Conservation (phyloP, 2,113 vertebrate species). For the Antigone vipio region DNA sequence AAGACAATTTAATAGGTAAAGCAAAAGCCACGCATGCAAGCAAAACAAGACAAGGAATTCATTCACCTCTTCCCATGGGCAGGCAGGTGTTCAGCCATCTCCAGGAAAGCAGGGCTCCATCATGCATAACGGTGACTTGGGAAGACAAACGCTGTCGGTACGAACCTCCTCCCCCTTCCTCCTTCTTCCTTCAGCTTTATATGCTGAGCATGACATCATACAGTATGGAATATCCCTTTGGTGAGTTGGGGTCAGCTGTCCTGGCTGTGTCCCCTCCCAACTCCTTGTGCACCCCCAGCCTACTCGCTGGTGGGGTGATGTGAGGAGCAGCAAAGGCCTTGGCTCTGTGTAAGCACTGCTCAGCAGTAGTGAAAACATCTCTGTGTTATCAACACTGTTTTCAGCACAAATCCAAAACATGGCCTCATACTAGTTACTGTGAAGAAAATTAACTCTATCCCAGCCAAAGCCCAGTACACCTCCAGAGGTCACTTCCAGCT, state of each 20-base stretch:
- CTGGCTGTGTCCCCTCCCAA: not conserved
- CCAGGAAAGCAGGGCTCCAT: not conserved
- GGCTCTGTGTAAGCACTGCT: not conserved
- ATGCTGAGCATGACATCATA: not conserved
- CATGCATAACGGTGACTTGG: fast-evolving
- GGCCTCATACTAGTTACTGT: fast-evolving
- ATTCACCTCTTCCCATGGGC: not conserved
- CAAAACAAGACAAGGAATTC: not conserved
- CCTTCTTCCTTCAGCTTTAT: not conserved
- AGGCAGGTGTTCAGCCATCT: not conserved
- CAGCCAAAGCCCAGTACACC: not conserved
- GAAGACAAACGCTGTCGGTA: not conserved
- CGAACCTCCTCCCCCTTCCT: fast-evolving
- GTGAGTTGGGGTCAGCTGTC: not conserved
- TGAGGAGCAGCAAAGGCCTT: not conserved
- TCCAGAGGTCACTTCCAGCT: not conserved
- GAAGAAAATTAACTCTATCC: not conserved
- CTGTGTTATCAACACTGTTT: not conserved
- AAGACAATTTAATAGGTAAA: not conserved
- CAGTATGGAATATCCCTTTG: not conserved
- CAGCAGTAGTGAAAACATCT: not conserved
- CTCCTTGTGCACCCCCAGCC: not conserved
- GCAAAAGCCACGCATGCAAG: fast-evolving
- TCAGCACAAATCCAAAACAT: not conserved
- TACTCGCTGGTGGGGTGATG: fast-evolving